Evolutionary conservation across 1,140 invertebrate genomes (phyloP), one percentile per base, ranked within the genome.

Genomic region (Tachypleus tridentatus): DNA sequence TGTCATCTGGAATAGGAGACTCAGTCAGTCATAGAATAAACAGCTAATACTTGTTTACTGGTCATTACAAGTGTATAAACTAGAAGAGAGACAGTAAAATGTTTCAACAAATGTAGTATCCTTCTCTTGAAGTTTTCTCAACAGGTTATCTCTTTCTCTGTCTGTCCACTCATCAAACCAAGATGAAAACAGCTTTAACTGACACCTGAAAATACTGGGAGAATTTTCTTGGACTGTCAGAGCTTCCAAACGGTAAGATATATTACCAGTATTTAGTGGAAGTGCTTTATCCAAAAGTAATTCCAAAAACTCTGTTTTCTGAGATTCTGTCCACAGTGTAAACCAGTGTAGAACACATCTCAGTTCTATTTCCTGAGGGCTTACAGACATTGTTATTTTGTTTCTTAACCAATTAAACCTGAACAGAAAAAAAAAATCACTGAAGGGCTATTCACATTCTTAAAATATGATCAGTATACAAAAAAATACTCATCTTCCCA

Each of bases 111-210:
- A 62, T 9, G 7, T 5, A 7, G 51, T 6, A 9, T 61, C 64
- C 51, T 61, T 51, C 62, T 65, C 64, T 57, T 61, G 60, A 48
- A 65, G 57, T 52, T 61, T 65, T 57, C 60, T 48, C 11, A 57
- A 29, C 47, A 66, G 63, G 8, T 50, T 63, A 53, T 61, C 9
- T 64, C 60, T 64, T 53, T 54, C 59, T 62, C 61, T 52, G 3
- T 49, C 48, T 29, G 62, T 53, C 66, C 66, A 67, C 4, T 61
- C 50, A 58, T 67, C 63, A 58, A 64, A 67, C 62, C 62, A 67
- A 3, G 51, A 8, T 9, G 63, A 61, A 59, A 67, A 67, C 54
- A 61, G 62, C 56, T 49, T 67, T 5, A 67, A n/a, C 52, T 67
- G 66, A 53, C 62, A 64, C 8, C 63, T 10, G 63, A 67, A 67